phyloP scores from a whole-genome alignment of 30 jellyfish, hydroid and myxozoan genomes.

The Aurelia sp. region DNA sequence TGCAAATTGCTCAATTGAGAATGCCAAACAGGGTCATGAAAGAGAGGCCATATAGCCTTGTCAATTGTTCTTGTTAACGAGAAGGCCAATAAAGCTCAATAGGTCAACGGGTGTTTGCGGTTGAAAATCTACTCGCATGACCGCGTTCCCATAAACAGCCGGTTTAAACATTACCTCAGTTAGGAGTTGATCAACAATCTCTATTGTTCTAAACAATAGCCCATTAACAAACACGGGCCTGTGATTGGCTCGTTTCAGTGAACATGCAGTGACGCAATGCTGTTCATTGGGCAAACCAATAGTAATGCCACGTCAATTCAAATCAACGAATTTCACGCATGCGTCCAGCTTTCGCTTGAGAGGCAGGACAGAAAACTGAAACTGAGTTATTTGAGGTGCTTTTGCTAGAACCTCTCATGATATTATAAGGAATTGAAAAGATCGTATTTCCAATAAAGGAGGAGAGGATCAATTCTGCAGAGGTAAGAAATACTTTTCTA shows the following conservation, averaged over 20 bases:
- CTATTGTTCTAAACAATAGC: slow-evolving; percentile 67
- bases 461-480: slow-evolving; percentile 21
- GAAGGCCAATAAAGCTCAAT: slow-evolving; percentile 65
- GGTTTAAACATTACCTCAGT: slow-evolving; percentile 86
- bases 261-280: slow-evolving; percentile 90
- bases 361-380: slow-evolving; percentile 36
- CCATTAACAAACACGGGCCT: slow-evolving; percentile 29
- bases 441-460: neutral
- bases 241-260: slow-evolving; percentile 73
- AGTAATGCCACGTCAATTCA: slow-evolving; percentile 84
- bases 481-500: slow-evolving; percentile 17
- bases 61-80: slow-evolving; percentile 54
- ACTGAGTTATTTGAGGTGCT: slow-evolving; percentile 30
- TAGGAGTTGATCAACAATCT: slow-evolving; percentile 55
- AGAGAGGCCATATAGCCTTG: slow-evolving; percentile 31
- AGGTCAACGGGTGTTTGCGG: slow-evolving; percentile 79
- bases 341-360: slow-evolving; percentile 61
- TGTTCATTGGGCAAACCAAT: slow-evolving; percentile 86
- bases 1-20: slow-evolving; percentile 24
- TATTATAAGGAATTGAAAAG: slow-evolving; percentile 18
- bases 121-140: slow-evolving; percentile 50
- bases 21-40: slow-evolving; percentile 62
- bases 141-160: slow-evolving; percentile 70
- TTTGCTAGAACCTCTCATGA: slow-evolving; percentile 52
- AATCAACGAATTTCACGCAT: slow-evolving; percentile 84